phyloP scores from a whole-genome alignment of 2,797 vertebrate genomes.

The Bovichtus variegatus region DNA sequence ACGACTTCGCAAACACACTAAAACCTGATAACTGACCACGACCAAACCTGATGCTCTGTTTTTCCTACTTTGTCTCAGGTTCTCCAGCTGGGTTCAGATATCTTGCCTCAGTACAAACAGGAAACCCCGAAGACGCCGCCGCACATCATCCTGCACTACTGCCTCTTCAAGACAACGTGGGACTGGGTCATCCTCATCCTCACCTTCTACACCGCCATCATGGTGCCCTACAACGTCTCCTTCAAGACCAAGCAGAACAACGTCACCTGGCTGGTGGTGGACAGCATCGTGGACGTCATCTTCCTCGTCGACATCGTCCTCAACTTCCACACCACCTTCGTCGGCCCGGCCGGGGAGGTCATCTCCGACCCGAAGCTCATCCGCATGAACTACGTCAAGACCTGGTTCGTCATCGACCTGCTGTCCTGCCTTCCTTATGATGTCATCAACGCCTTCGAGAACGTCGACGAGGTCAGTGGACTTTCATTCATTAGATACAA shows the following conservation, averaged over 20 bases:
- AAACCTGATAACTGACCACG: no score
- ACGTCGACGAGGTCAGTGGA: slow-evolving; percentile 93
- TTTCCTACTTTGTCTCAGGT: slow-evolving; percentile 76
- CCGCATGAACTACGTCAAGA: slow-evolving; percentile 97
- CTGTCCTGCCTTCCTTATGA: slow-evolving; percentile 96
- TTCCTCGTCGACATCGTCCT: slow-evolving; percentile 97
- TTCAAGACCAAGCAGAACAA: slow-evolving; percentile 98
- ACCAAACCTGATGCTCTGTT: background rate
- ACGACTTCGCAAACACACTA: no score
- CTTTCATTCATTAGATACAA: background rate
- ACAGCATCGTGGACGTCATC: slow-evolving; percentile 97
- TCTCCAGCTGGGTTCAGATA: slow-evolving; percentile 95
- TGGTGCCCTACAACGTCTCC: slow-evolving; percentile 97
- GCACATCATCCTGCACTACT: slow-evolving; percentile 97
- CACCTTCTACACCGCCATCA: slow-evolving; percentile 96
- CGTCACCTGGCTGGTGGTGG: slow-evolving; percentile 95
- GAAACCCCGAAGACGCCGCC: slow-evolving; percentile 97
- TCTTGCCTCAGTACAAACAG: slow-evolving; percentile 96
- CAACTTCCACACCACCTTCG: slow-evolving; percentile 97
- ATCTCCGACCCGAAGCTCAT: slow-evolving; percentile 97
- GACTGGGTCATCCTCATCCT: slow-evolving; percentile 98
- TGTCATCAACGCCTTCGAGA: slow-evolving; percentile 97
- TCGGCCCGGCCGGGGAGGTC: slow-evolving; percentile 95
- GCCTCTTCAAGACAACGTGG: slow-evolving; percentile 97
- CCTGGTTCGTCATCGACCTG: slow-evolving; percentile 97